A percentile compares a stretch with the other conserved stretches of the same genome.
These are phyloP conservation scores for Armadillidium nasatum DNA, from an alignment of 1,140 invertebrate genomes.

Conservation along the genomic window DNA sequence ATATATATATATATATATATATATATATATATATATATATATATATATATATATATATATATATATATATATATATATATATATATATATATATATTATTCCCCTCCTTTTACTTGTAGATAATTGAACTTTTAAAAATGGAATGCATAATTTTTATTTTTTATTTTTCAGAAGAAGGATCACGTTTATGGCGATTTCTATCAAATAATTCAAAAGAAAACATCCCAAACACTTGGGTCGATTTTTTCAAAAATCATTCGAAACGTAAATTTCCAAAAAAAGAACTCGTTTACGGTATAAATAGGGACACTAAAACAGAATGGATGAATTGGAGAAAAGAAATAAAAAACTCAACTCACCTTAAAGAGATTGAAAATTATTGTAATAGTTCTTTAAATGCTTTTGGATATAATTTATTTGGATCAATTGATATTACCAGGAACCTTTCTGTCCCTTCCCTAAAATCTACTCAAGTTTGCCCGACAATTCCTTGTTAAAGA, in stretches of 20 bases:
- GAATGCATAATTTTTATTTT: too few species aligned
- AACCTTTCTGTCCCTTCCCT: background rate
- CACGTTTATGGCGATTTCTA: background rate
- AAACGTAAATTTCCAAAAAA: background rate
- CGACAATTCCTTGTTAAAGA: background rate
- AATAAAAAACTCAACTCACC: background rate
- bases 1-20: too few species aligned
- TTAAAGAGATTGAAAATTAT: background rate
- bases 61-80: too few species aligned
- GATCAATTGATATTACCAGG: background rate
- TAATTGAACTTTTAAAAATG: too few species aligned
- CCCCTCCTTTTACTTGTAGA: too few species aligned
- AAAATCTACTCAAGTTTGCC: background rate
- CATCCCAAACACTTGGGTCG: background rate
- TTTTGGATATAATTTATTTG: constrained; percentile 7
- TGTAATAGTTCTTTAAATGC: background rate
- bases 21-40: too few species aligned
- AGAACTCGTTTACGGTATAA: background rate
- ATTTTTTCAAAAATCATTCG: background rate
- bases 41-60: too few species aligned
- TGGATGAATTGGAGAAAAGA: background rate
- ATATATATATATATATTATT: too few species aligned
- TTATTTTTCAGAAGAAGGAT: background rate
- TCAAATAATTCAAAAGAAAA: background rate
- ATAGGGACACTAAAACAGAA: background rate